These are phyloP conservation scores for Mnemiopsis leidyi DNA, from an alignment of 37 sponge, comb jelly and placozoan genomes.

Conservation along the genomic window DNA sequence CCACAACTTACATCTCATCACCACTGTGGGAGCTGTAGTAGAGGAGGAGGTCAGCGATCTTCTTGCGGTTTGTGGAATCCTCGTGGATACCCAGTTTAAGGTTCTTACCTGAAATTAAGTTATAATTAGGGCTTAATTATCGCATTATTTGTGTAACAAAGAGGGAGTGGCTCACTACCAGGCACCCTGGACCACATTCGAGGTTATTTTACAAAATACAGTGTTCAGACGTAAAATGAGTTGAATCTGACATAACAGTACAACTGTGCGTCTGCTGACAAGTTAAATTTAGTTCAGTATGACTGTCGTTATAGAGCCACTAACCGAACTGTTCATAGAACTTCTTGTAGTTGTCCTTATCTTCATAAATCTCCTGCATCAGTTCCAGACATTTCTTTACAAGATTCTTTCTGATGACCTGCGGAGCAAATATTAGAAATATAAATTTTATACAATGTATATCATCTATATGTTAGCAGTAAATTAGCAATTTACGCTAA, in stretches of 20 bases:
- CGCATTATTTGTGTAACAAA: neutral
- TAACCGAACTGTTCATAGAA: conserved; percentile 86
- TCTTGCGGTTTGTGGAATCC: conserved; percentile 96
- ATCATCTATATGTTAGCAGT: too few relatives aligned
- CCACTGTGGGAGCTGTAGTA: conserved; percentile 89
- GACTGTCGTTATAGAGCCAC: neutral
- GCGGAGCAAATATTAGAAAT: too few relatives aligned
- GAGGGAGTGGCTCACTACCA: neutral
- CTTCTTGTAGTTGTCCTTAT: conserved; percentile 95
- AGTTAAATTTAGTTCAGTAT: neutral
- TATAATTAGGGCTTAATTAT: neutral
- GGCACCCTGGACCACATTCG: too few relatives aligned
- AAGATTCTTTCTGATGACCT: conserved; percentile 91
- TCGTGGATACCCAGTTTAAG: conserved; percentile 98
- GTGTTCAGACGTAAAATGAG: too few relatives aligned
- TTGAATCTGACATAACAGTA: too few relatives aligned
- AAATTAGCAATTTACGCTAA: too few relatives aligned
- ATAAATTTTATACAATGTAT: too few relatives aligned
- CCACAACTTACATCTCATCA: conserved; percentile 77
- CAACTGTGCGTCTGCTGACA: too few relatives aligned
- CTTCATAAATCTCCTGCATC: conserved; percentile 84
- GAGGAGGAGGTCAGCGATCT: conserved; percentile 93
- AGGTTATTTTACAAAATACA: too few relatives aligned
- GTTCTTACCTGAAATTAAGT: conserved; percentile 74
- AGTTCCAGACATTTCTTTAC: conserved; percentile 99